Evolutionary conservation across 2,888 invertebrate species (phyloP).

Genomic region (Rotaria sp.): DNA sequence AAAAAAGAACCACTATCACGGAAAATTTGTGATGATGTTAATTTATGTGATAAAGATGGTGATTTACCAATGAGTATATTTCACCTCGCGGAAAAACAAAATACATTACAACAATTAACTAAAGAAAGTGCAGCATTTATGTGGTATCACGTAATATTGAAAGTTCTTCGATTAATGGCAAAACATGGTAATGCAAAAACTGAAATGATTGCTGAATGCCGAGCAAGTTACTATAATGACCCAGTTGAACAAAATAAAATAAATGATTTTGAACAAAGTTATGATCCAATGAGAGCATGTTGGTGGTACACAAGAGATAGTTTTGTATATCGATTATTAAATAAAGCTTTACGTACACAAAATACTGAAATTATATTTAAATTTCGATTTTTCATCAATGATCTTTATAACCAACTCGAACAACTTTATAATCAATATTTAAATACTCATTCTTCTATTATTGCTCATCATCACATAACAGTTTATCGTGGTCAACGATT

Average conservation of each 20-base stretch:
- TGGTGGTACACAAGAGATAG: background rate
- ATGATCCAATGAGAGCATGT: background rate
- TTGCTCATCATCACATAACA: background rate
- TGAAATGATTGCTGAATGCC: background rate
- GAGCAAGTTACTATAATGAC: background rate
- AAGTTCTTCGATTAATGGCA: background rate
- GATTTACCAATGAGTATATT: conserved; percentile 16
- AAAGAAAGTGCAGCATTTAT: background rate
- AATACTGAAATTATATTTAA: background rate
- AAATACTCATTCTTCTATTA: background rate
- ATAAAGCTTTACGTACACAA: background rate
- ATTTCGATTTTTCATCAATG: too few species aligned
- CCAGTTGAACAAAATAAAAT: background rate
- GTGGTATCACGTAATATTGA: background rate
- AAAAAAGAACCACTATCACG: background rate
- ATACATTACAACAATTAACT: background rate
- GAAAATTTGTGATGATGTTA: background rate
- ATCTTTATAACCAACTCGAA: too few species aligned
- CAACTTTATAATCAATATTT: background rate
- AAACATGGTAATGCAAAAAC: background rate
- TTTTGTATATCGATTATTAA: background rate
- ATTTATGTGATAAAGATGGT: background rate
- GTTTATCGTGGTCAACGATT: background rate
- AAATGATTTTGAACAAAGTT: background rate
- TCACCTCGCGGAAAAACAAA: background rate